Evolutionary conservation across 2,888 invertebrate species (phyloP).

Genomic region (Macaria liturata): DNA sequence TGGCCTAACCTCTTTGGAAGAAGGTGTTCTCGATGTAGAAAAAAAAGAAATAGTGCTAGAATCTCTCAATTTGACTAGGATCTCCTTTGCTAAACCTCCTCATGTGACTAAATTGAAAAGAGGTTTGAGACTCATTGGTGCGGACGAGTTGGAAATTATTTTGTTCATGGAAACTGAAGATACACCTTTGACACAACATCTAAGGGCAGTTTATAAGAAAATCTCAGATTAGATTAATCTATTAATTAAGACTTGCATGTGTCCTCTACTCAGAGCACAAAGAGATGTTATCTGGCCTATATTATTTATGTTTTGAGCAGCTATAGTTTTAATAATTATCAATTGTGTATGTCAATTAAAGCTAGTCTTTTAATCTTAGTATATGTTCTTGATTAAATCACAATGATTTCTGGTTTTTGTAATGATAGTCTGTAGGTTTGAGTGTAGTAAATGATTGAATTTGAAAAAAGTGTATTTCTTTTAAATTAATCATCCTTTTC

Average conservation of each 20-base stretch:
- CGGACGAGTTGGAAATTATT: constrained; percentile 65
- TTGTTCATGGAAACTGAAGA: constrained; percentile 82
- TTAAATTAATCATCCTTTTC: no score
- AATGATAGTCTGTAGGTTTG: no score
- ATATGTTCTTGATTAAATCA: no score
- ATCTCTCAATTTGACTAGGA: constrained; percentile 72
- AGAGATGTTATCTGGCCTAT: no score
- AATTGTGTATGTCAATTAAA: no score
- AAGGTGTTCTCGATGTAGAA: constrained; percentile 73
- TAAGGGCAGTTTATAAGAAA: constrained; percentile 77
- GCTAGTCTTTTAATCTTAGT: no score
- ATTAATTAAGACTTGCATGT: not conserved
- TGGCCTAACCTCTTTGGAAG: constrained; percentile 84
- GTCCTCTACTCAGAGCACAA: no score
- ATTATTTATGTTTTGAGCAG: no score
- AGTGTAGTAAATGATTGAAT: no score
- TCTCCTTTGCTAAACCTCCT: constrained; percentile 80
- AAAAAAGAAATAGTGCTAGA: constrained; percentile 72
- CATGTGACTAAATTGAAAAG: constrained; percentile 74
- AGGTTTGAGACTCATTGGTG: constrained; percentile 52
- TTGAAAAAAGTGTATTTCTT: no score
- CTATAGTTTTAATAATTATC: no score
- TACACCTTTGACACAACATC: constrained; percentile 79
- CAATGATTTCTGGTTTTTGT: no score
- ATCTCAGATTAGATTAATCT: constrained; percentile 24